These are phyloP conservation scores for Columba guinea DNA, from an alignment of 2,797 vertebrate species.

Conservation along the genomic window DNA sequence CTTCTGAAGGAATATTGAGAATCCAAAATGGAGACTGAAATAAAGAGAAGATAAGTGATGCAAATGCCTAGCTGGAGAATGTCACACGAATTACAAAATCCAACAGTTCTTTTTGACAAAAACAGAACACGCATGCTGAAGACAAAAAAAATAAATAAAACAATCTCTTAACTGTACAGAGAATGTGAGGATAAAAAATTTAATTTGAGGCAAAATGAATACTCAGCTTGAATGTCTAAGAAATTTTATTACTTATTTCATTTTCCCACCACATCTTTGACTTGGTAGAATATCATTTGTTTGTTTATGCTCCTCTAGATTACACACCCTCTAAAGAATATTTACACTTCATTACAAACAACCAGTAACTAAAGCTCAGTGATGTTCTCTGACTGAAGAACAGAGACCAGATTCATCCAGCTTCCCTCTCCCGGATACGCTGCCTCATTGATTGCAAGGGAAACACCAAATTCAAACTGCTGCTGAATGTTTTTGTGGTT, in stretches of 20 bases:
- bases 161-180: neutral
- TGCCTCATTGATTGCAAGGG: neutral
- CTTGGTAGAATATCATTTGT: neutral
- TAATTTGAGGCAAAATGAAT: neutral
- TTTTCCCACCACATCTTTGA: neutral
- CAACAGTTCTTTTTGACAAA: neutral
- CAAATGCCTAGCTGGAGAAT: neutral
- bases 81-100: neutral
- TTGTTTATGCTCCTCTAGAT: neutral
- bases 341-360: rapidly evolving
- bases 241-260: neutral
- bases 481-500: neutral
- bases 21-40: slow-evolving; percentile 95
- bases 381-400: neutral
- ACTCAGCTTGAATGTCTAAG: neutral
- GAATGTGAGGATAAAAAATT: neutral
- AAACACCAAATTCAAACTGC: neutral
- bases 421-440: neutral
- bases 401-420: rapidly evolving
- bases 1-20: slow-evolving; percentile 87
- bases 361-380: neutral
- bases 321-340: neutral
- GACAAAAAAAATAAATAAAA: neutral
- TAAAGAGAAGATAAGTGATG: slow-evolving; percentile 7
- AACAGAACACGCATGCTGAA: neutral